These are phyloP conservation scores for Euclidia mi DNA, from an alignment of 2,888 invertebrate species.

Conservation along the genomic window DNA sequence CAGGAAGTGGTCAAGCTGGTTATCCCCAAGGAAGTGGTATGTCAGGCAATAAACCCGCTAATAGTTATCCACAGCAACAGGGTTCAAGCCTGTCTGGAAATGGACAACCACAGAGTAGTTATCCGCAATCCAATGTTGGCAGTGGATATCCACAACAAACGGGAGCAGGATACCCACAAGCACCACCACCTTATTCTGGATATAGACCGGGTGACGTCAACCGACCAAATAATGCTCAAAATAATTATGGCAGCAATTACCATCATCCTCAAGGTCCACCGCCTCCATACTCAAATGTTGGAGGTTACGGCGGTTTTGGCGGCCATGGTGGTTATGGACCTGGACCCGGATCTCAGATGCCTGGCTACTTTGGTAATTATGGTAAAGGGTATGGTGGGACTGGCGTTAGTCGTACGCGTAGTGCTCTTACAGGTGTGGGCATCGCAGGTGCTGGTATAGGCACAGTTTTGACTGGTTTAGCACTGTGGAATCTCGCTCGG, in stretches of 20 bases:
- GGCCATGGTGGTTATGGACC: constrained; percentile 69
- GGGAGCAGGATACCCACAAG: constrained; percentile 42
- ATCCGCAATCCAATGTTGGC: constrained; percentile 15
- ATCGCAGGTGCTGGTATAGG: constrained; percentile 86
- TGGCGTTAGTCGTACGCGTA: constrained; percentile 74
- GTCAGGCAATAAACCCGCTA: neutral
- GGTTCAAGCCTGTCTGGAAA: constrained; percentile 1
- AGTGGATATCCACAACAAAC: constrained; percentile 16
- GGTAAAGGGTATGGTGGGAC: constrained; percentile 76
- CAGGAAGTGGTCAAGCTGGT: constrained; percentile 57
- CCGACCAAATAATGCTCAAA: constrained; percentile 50
- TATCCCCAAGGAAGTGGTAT: constrained; percentile 27
- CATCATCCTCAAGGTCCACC: constrained; percentile 78
- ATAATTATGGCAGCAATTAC: constrained; percentile 69
- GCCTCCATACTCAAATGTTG: constrained; percentile 72
- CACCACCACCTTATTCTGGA: constrained; percentile 70
- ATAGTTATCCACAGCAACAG: neutral
- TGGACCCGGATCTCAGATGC: constrained; percentile 74
- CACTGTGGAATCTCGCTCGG: constrained; percentile 86
- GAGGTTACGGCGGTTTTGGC: constrained; percentile 61
- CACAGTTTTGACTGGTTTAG: constrained; percentile 84
- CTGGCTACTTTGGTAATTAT: constrained; percentile 83
- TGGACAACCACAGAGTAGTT: neutral
- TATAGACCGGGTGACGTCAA: constrained; percentile 43
- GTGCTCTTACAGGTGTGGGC: constrained; percentile 80